Base-by-base conservation (phyloP, 2,888 invertebrate genomes). In the Papilio gigon region DNA sequence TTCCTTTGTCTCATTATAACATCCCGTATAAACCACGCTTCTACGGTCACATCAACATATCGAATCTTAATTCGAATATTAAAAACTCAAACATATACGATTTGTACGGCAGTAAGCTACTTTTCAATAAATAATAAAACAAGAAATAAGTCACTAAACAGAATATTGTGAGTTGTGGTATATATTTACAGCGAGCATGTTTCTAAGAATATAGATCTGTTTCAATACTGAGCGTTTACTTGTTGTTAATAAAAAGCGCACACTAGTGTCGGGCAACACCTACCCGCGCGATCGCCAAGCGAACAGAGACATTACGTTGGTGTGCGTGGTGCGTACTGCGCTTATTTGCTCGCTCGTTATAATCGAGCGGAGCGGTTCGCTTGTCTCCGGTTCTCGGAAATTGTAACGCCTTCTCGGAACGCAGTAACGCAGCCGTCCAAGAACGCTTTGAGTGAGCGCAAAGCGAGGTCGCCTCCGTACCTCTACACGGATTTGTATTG, bases 341-440 rank as follows among this genome's bases (percentile, higher is more conserved):
- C 80, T 86, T 88, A 88, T 88, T 88, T 88, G 85, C 86, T 85
- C 79, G 83, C 79, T 84, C 83, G 84, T 84, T 86, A 84, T 80
- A 84, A 84, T 84, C 83, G 83, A 85, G 81, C 80, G 77, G 82
- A 85, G 84, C 84, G 84, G 85, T 82, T 89, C 83, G 86, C 85
- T 87, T 90, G 90, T 90, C 90, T 86, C 86, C 84, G 83, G 80
- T 92, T 92, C 90, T 91, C 82, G 84, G 91, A 92, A 92, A 89
- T 87, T 89, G 88, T 91, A 90, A 91, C 89, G 91, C 90, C 90
- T 92, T 92, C 92, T 91, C 82, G 82, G 92, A 91, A 92, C 85
- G 85, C 83, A 87, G 85, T 82, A 84, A 87, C 85, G 83, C 84
- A 84, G 83, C 81, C 85, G 85, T 85, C 85, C 85, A 84, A 86